A percentile compares a stretch with the other conserved stretches of the same genome.
These are phyloP conservation scores for Parauchenoglanis ngamensis DNA, from an alignment of 2,797 vertebrate species.

Conservation along the genomic window DNA sequence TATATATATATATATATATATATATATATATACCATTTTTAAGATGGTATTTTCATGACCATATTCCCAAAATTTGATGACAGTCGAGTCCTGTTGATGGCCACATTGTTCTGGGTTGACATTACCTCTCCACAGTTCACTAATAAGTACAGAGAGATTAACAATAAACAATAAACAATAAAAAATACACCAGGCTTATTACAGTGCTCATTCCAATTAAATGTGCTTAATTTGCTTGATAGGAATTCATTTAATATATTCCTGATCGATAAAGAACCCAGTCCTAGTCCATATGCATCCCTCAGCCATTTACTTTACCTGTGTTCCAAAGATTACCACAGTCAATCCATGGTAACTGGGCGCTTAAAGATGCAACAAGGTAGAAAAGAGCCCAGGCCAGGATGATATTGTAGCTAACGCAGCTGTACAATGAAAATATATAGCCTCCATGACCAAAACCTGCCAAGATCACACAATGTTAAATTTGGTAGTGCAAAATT, in stretches of 20 bases:
- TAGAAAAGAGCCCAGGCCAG: slow-evolving; percentile 74
- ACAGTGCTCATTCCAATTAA: neutral
- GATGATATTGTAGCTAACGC: slow-evolving; percentile 69
- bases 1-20: neutral
- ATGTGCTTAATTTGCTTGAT: too few relatives aligned
- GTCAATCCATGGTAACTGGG: slow-evolving; percentile 7
- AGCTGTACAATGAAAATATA: slow-evolving; percentile 67
- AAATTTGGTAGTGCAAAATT: neutral
- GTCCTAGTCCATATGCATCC: too few relatives aligned
- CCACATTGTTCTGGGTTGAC: neutral
- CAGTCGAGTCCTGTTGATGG: slow-evolving; percentile 1
- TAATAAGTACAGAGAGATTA: neutral
- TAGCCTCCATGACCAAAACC: slow-evolving; percentile 70
- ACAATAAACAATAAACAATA: neutral
- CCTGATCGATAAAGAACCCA: too few relatives aligned
- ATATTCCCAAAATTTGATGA: slow-evolving; percentile 24
- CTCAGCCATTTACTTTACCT: neutral
- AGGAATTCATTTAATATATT: too few relatives aligned
- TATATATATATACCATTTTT: neutral
- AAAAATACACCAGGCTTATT: neutral
- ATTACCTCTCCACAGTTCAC: slow-evolving; percentile 9
- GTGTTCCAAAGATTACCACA: slow-evolving; percentile 25
- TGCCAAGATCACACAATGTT: slow-evolving; percentile 35
- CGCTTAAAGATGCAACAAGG: slow-evolving; percentile 71
- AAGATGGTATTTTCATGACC: neutral